Evolutionary conservation across 2,797 vertebrate genomes (phyloP), one percentile per base, ranked within the genome.

Genomic region (Buphagus erythrorhynchus): DNA sequence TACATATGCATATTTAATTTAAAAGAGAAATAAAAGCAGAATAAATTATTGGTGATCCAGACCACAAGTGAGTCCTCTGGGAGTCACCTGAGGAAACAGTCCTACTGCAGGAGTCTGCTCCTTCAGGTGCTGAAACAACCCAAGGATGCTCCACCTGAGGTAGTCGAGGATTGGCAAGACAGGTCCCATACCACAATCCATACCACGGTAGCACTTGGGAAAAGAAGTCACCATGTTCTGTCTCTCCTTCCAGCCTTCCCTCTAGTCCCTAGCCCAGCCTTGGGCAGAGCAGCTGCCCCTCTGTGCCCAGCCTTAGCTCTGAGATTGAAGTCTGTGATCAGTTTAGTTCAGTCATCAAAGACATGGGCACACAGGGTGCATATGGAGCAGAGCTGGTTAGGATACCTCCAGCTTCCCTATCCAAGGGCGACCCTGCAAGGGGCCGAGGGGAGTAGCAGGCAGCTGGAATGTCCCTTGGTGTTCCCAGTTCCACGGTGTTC

Each of bases 11-110:
- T 86, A 86, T 92, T 87, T 96, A 89, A 96, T 93, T 95, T 83
- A 89, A 95, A 97, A 94, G 82, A 93, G 91, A 94, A 94, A 92
- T 94, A 93, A 94, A 96, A 96, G 91, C 65, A 61, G 76, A 95
- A 85, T 67, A 80, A 80, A 90, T 93, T 80, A 95, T 83, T 84
- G 61, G 52, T 20, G n/a, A 85, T 90, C 84, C 67, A 79, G 81
- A 45, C 61, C 31, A 2, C 6, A 19, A 96, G 92, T 81, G 83
- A 89, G 67, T 81, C 93, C 42, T 5, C 59, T 51, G 83, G 71
- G 93, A 81, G 90, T 90, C 92, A 93, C 88, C 73, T 54, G 71
- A 69, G 77, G 66, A 92, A 95, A 66, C 40, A 81, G 74, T 28
- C 29, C 43, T 33, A 40, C 86, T 49, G 43, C 75, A 79, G 51